phyloP scores from a whole-genome alignment of 2,888 invertebrate species.

The Aricia artaxerxes region DNA sequence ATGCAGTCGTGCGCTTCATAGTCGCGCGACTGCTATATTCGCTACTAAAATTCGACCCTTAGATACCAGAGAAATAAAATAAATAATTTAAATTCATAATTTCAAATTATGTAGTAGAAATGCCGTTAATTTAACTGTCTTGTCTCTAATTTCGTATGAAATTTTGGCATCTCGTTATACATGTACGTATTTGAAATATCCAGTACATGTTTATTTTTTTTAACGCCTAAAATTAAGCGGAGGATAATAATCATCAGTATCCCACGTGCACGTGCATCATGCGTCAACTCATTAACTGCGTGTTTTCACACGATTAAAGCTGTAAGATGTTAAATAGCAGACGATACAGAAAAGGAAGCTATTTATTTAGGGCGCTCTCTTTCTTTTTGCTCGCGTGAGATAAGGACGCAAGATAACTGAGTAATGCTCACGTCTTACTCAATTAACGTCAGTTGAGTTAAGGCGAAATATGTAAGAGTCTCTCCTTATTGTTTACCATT shows the following conservation, averaged over 20 bases:
- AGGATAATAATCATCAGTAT: background rate
- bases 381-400: slow-evolving; percentile 47
- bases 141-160: too few species aligned
- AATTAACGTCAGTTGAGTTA: slow-evolving; percentile 66
- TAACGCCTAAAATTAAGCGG: too few species aligned
- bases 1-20: too few species aligned
- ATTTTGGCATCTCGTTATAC: too few species aligned
- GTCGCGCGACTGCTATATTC: too few species aligned
- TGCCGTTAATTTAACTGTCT: too few species aligned
- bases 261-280: background rate
- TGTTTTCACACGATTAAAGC: slow-evolving; percentile 28
- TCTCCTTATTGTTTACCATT: slow-evolving; percentile 15
- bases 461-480: slow-evolving; percentile 48
- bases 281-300: slow-evolving; percentile 3
- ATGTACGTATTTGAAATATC: too few species aligned
- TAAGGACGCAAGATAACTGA: slow-evolving; percentile 54
- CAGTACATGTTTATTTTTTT: too few species aligned
- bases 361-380: slow-evolving; percentile 51
- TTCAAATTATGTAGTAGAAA: too few species aligned
- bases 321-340: slow-evolving; percentile 43
- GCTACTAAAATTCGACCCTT: too few species aligned
- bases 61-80: too few species aligned
- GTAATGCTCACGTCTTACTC: slow-evolving; percentile 67
- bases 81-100: too few species aligned
- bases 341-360: slow-evolving; percentile 55